Evolutionary conservation across 64 coral and sea anemone genomes (phyloP).

Genomic region (Actinia tenebrosa): DNA sequence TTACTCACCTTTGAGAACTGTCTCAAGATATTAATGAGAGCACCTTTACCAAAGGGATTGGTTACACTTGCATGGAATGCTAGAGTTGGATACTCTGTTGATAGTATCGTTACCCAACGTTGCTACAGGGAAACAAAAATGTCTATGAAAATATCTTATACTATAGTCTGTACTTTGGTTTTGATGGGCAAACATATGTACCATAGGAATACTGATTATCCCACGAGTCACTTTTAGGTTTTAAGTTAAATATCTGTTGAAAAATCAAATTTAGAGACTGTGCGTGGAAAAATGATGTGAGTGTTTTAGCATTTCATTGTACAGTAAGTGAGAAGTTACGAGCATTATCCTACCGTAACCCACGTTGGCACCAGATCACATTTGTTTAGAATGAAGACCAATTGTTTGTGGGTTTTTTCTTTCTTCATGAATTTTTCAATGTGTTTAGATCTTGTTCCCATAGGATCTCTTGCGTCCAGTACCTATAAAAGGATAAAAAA

Average conservation of each 20-base stretch:
- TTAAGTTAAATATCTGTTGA: no score
- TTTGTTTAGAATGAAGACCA: conserved; percentile 95
- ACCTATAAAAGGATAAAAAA: conserved; percentile 39
- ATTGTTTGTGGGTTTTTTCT: conserved; percentile 94
- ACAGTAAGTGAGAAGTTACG: no score
- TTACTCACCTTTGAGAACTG: conserved; percentile 75
- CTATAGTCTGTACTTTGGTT: no score
- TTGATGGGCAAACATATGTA: no score
- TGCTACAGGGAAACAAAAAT: conserved; percentile 54
- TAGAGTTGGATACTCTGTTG: conserved; percentile 68
- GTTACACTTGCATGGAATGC: conserved; percentile 82
- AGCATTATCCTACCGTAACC: conserved; percentile 61
- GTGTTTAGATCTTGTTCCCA: conserved; percentile 85
- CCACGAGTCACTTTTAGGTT: no score
- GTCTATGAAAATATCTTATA: no score
- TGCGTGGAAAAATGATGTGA: no score
- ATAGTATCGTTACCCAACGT: conserved; percentile 91
- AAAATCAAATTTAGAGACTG: no score
- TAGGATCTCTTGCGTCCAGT: conserved; percentile 83
- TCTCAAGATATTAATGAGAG: conserved; percentile 66
- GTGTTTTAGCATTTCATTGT: no score
- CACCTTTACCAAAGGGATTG: conserved; percentile 89
- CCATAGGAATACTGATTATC: no score
- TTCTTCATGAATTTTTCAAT: conserved; percentile 96
- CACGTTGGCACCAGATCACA: conserved; percentile 97